These are phyloP conservation scores for Menidia menidia DNA, from an alignment of 2,797 vertebrate genomes.

Conservation along the genomic window DNA sequence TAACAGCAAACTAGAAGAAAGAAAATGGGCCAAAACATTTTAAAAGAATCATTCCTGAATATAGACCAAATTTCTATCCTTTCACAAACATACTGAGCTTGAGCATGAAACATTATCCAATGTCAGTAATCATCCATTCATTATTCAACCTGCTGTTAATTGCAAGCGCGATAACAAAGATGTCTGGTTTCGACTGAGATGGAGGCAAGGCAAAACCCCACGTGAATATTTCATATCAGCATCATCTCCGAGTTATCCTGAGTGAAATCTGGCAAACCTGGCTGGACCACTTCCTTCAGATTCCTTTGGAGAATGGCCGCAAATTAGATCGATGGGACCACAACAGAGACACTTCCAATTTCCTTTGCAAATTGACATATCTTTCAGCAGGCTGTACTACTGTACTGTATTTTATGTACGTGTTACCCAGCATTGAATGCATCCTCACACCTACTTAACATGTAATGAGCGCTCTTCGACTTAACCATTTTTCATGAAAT, in stretches of 20 bases:
- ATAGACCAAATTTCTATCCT: neutral
- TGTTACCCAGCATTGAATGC: no score
- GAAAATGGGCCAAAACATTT: neutral
- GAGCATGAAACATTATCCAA: neutral
- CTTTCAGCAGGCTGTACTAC: no score
- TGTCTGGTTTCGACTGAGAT: neutral
- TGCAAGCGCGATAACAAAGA: neutral
- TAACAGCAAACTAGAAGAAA: neutral
- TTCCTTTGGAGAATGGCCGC: constrained; percentile 1
- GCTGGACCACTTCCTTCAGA: constrained; percentile 14
- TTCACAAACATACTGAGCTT: no score
- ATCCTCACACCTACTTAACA: no score
- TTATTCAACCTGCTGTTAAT: no score
- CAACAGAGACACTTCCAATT: neutral
- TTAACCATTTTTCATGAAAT: no score
- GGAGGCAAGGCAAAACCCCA: constrained; percentile 15
- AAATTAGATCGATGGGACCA: neutral
- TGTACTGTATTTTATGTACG: no score
- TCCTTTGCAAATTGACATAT: neutral
- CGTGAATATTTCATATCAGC: constrained; percentile 64
- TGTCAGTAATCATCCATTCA: neutral
- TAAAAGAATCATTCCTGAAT: neutral
- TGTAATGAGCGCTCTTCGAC: no score
- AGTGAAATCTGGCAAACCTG: constrained; percentile 55
- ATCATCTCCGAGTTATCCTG: constrained; percentile 60